Conservation (phyloP, 1,140 invertebrate species). For the Medauroidea extradentata region DNA sequence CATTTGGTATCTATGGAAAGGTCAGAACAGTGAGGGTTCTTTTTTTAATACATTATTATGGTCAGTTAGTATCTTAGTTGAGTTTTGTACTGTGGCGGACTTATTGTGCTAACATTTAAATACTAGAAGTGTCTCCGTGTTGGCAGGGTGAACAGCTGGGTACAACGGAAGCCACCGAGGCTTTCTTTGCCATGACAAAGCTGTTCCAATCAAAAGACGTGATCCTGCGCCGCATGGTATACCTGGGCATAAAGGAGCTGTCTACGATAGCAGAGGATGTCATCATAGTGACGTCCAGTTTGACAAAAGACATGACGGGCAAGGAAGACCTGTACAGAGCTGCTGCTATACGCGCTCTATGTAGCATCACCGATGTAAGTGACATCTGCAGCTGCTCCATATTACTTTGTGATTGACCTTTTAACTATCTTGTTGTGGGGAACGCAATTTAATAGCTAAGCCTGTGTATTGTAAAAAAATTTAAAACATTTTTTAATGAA, state of each 20-base stretch:
- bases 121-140: conserved; percentile 2
- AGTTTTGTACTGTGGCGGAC: too few relatives aligned
- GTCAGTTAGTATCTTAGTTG: background rate
- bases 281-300: conserved; percentile 95
- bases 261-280: conserved; percentile 95
- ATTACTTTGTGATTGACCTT: too few relatives aligned
- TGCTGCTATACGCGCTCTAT: conserved; percentile 93
- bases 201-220: conserved; percentile 97
- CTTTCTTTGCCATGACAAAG: conserved; percentile 99
- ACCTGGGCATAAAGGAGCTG: conserved; percentile 96
- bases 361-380: conserved; percentile 93
- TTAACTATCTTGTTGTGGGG: too few relatives aligned
- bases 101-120: background rate
- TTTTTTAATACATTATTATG: background rate
- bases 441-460: too few relatives aligned
- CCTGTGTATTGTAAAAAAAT: too few relatives aligned
- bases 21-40: too few relatives aligned
- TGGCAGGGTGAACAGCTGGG: conserved; percentile 81
- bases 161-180: conserved; percentile 93
- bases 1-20: too few relatives aligned
- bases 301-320: conserved; percentile 99
- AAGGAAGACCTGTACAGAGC: conserved; percentile 95
- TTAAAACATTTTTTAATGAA: too few relatives aligned
- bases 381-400: too few relatives aligned
- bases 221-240: conserved; percentile 89